These are phyloP conservation scores for Lepidurus arcticus DNA, from an alignment of 1,140 invertebrate genomes.

Conservation along the genomic window DNA sequence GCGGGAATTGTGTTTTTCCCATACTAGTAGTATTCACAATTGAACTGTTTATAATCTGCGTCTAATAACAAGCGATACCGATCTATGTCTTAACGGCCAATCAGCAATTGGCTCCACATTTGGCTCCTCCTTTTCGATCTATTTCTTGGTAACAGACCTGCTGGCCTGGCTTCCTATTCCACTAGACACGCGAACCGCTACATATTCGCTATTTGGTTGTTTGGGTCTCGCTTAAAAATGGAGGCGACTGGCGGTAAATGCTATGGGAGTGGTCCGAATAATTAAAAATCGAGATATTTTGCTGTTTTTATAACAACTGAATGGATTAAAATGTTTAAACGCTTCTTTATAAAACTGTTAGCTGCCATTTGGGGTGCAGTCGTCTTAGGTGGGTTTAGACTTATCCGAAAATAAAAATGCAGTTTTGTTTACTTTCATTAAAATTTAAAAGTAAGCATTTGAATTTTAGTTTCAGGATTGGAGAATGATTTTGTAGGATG, in stretches of 20 bases:
- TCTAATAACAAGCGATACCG: too few relatives aligned
- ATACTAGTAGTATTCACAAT: too few relatives aligned
- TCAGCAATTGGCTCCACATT: too few relatives aligned
- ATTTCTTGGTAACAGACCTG: too few relatives aligned
- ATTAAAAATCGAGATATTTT: not conserved
- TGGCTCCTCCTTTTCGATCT: too few relatives aligned
- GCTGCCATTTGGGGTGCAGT: not conserved
- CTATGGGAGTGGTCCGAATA: not conserved
- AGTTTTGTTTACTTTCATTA: not conserved
- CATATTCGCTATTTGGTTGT: not conserved
- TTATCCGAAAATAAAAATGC: not conserved
- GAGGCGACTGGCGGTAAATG: slow-evolving; percentile 13
- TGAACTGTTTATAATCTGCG: too few relatives aligned
- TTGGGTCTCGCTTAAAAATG: not conserved
- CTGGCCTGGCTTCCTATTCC: too few relatives aligned
- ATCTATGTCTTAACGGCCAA: too few relatives aligned
- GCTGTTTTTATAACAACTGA: not conserved
- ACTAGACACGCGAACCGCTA: too few relatives aligned
- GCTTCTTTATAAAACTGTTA: not conserved
- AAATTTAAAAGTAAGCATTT: not conserved
- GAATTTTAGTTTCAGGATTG: not conserved
- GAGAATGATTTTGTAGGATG: slow-evolving; percentile 32
- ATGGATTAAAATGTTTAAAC: not conserved
- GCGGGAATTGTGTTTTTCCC: too few relatives aligned
- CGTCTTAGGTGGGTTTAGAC: not conserved